These are phyloP conservation scores for Reinhardtius hippoglossoides DNA, from an alignment of 2,113 vertebrate genomes.

Conservation along the genomic window DNA sequence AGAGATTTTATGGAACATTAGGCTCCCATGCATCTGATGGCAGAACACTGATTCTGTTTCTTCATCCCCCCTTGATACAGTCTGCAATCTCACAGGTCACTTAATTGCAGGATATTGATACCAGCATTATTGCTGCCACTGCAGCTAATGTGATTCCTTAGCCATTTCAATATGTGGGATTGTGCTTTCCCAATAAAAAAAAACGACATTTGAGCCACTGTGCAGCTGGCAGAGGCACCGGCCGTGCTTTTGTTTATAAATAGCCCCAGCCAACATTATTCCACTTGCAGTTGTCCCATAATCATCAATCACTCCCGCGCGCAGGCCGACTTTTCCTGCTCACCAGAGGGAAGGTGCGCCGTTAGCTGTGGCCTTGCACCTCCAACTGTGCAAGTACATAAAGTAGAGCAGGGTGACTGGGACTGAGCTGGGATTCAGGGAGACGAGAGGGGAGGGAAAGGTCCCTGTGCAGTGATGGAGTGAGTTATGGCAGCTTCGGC, in stretches of 20 bases:
- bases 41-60: constrained; percentile 48
- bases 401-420: constrained; percentile 57
- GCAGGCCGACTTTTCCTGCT: constrained; percentile 54
- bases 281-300: constrained; percentile 78
- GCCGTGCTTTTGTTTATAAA: constrained; percentile 84
- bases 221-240: constrained; percentile 70
- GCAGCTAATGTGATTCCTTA: constrained; percentile 50
- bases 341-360: constrained; percentile 65
- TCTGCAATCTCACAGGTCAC: constrained; percentile 47
- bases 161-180: constrained; percentile 62
- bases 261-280: constrained; percentile 82
- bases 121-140: constrained; percentile 50
- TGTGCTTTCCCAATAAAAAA: constrained; percentile 53
- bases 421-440: constrained; percentile 39
- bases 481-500: constrained; percentile 54
- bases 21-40: constrained; percentile 57
- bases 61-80: constrained; percentile 45
- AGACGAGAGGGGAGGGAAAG: background rate
- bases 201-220: constrained; percentile 65
- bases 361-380: constrained; percentile 69
- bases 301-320: constrained; percentile 81
- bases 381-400: constrained; percentile 66
- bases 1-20: constrained; percentile 81
- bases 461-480: constrained; percentile 41
- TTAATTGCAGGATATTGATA: constrained; percentile 73